phyloP scores from a whole-genome alignment of 2,113 vertebrate species.

The Pica pica region DNA sequence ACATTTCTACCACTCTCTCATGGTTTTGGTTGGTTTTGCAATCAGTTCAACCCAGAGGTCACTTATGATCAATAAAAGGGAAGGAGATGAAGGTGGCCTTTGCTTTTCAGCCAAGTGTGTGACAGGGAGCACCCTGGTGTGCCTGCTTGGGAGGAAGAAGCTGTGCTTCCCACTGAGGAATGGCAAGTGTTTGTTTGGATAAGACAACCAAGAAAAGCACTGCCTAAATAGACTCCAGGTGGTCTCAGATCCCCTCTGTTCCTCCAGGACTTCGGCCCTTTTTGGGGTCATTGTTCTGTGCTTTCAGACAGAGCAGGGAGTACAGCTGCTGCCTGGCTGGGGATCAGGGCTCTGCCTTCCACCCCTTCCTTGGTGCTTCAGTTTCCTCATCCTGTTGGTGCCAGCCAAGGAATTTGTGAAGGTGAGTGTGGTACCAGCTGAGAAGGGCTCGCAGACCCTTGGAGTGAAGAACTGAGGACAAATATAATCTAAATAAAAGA shows the following conservation, averaged over 20 bases:
- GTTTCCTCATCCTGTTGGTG: background rate
- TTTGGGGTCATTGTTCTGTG: rapidly evolving
- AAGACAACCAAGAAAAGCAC: background rate
- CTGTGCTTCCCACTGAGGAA: background rate
- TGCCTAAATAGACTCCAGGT: background rate
- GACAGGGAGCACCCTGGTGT: background rate
- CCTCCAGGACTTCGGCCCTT: too few relatives aligned
- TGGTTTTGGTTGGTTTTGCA: constrained; percentile 24
- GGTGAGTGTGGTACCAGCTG: background rate
- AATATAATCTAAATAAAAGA: background rate
- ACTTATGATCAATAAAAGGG: constrained; percentile 43
- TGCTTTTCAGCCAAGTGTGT: constrained; percentile 49
- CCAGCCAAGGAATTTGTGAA: background rate
- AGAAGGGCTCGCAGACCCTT: background rate
- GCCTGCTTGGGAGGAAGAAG: constrained; percentile 3
- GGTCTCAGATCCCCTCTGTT: background rate
- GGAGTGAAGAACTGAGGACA: background rate
- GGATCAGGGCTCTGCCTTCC: background rate
- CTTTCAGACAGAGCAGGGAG: too few relatives aligned
- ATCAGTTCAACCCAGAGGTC: constrained; percentile 9
- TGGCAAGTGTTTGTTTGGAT: background rate
- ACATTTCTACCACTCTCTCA: constrained; percentile 8
- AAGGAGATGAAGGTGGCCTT: constrained; percentile 33
- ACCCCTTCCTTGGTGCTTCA: background rate
- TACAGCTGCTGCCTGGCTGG: background rate